Percentiles rank a stretch among this genome's conserved stretches.
phyloP scores from a whole-genome alignment of 2,797 vertebrate genomes.

The Parauchenoglanis ngamensis region DNA sequence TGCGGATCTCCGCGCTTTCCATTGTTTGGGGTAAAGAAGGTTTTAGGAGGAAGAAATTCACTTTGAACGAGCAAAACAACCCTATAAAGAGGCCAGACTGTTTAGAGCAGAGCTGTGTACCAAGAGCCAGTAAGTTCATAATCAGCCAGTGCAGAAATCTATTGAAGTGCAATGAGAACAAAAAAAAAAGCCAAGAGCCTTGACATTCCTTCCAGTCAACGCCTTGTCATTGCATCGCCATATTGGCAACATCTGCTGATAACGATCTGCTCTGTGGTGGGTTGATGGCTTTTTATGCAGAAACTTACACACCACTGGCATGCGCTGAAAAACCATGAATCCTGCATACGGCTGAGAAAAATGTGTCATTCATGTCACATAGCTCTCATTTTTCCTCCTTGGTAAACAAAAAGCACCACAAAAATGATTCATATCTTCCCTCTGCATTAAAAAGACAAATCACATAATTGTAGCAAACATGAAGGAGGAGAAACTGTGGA shows the following conservation, averaged over 20 bases:
- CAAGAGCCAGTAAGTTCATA: constrained; percentile 48
- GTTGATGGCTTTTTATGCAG: constrained; percentile 37
- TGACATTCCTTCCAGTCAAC: constrained; percentile 69
- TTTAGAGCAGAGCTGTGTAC: constrained; percentile 32
- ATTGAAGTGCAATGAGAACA: constrained; percentile 56
- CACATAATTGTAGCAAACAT: constrained; percentile 17
- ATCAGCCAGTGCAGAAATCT: constrained; percentile 50
- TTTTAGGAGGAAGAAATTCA: constrained; percentile 11
- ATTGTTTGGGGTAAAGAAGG: constrained; percentile 26
- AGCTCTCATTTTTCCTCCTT: constrained; percentile 29
- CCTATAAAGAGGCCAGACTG: neutral
- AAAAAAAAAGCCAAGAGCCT: constrained; percentile 56
- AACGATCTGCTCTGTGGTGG: constrained; percentile 55
- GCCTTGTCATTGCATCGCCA: constrained; percentile 62
- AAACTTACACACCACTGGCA: constrained; percentile 41
- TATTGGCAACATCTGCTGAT: constrained; percentile 70
- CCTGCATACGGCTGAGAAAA: constrained; percentile 25
- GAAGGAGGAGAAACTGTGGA: neutral
- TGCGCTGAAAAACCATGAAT: constrained; percentile 24
- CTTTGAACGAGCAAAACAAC: neutral
- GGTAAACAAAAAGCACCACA: constrained; percentile 28
- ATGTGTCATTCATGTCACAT: constrained; percentile 28
- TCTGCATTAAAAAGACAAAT: constrained; percentile 35
- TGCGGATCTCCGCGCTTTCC: neutral
- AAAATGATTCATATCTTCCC: constrained; percentile 5